phyloP scores from a whole-genome alignment of 2,888 invertebrate genomes.

The Hybos culiciformis region DNA sequence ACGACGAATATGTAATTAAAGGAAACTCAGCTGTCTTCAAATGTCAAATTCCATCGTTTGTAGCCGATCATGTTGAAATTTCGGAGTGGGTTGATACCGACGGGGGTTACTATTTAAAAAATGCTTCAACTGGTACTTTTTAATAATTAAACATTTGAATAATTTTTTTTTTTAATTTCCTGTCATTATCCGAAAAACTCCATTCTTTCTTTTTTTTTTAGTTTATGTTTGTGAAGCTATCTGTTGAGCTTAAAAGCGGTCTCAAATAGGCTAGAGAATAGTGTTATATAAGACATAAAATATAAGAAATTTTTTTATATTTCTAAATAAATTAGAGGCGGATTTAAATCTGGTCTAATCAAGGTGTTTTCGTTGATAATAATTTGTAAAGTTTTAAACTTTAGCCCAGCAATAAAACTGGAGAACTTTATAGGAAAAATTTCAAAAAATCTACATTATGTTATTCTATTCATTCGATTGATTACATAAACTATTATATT shows the following conservation, averaged over 20 bases:
- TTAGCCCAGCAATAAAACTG: no score
- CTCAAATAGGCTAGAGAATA: constrained; percentile 6
- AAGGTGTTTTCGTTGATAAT: no score
- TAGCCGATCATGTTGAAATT: constrained; percentile 66
- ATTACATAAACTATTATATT: no score
- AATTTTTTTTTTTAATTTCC: background rate
- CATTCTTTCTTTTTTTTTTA: background rate
- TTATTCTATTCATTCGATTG: no score
- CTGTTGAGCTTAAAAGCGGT: no score
- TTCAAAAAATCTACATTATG: no score
- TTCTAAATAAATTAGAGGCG: no score
- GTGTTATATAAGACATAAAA: background rate
- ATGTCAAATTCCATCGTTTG: constrained; percentile 82
- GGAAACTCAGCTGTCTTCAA: constrained; percentile 84
- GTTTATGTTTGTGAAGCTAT: constrained; percentile 39
- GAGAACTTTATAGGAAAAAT: no score
- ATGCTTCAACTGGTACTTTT: constrained; percentile 41
- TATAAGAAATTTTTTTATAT: no score
- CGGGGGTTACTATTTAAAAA: constrained; percentile 57
- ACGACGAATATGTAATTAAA: constrained; percentile 79
- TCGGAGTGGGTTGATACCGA: constrained; percentile 65
- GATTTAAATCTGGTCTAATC: no score
- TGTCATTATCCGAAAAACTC: background rate
- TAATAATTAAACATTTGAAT: constrained; percentile 2
- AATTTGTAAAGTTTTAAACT: no score